These are phyloP conservation scores for Numida meleagris DNA, from an alignment of 2,113 vertebrate genomes.

Conservation along the genomic window DNA sequence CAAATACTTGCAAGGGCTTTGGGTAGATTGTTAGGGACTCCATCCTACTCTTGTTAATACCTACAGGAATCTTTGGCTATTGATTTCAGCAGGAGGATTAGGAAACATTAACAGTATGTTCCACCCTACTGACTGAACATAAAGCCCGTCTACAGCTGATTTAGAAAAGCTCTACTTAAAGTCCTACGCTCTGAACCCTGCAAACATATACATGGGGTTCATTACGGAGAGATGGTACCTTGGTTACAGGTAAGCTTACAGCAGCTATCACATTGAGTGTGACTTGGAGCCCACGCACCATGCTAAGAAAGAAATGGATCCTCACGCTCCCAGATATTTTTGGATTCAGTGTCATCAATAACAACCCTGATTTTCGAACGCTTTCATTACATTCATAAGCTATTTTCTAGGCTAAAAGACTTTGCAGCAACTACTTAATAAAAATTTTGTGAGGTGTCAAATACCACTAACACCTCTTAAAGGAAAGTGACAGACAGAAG, in stretches of 20 bases:
- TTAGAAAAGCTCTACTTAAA: neutral
- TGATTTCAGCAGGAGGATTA: neutral
- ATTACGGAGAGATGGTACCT: neutral
- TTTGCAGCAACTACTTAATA: neutral
- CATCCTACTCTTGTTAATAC: neutral
- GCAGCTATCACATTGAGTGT: neutral
- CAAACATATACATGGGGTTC: neutral
- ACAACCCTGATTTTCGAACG: neutral
- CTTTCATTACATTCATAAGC: conserved; percentile 19
- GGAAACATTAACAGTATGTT: neutral
- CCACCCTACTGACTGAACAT: neutral
- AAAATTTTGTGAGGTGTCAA: conserved; percentile 17
- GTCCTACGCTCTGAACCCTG: neutral
- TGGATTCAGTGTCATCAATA: conserved; percentile 34
- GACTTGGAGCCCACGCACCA: neutral
- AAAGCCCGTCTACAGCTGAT: neutral
- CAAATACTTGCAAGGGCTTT: neutral
- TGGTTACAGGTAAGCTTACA: neutral
- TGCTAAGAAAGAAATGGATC: neutral
- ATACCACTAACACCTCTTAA: conserved; percentile 2
- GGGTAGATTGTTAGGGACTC: neutral
- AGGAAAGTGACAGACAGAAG: conserved; percentile 25
- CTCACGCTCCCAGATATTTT: conserved; percentile 29
- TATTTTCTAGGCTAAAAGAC: conserved; percentile 10
- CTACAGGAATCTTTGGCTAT: neutral